Evolutionary conservation across 2,888 invertebrate species (phyloP).

Genomic region (Cyclophora albipunctata): DNA sequence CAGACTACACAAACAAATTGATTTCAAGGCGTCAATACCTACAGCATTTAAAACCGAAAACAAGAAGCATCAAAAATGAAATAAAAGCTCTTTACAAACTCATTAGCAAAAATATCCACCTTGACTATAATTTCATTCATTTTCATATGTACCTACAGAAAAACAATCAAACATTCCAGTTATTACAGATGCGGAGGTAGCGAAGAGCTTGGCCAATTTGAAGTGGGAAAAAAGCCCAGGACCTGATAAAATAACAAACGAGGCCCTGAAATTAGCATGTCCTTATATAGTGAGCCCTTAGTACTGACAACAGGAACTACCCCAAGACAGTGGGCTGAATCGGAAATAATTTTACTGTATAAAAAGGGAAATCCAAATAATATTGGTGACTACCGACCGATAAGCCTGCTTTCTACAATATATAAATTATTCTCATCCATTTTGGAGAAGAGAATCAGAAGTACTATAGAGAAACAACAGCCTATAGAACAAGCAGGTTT

Average conservation of each 20-base stretch:
- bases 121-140: constrained; percentile 3
- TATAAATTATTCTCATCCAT: constrained; percentile 13
- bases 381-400: constrained; percentile 14
- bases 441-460: constrained; percentile 3
- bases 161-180: background rate
- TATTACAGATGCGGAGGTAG: constrained; percentile 4
- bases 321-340: constrained; percentile 7
- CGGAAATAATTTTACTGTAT: constrained; percentile 9
- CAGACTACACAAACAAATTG: background rate
- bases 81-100: constrained; percentile 3
- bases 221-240: constrained; percentile 17
- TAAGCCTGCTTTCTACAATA: constrained; percentile 6
- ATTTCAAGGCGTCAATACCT: constrained; percentile 1
- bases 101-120: constrained; percentile 1
- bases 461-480: constrained; percentile 3
- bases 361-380: constrained; percentile 11
- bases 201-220: constrained; percentile 10
- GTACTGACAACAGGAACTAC: background rate
- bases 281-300: constrained; percentile 3
- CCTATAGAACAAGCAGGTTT: constrained; percentile 15
- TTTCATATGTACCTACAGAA: background rate
- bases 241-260: constrained; percentile 16
- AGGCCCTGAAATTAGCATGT: constrained; percentile 13
- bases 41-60: constrained; percentile 1
- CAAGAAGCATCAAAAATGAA: constrained; percentile 2